Base-by-base conservation (phyloP, 2,113 vertebrate species). In the Pao palembangensis region DNA sequence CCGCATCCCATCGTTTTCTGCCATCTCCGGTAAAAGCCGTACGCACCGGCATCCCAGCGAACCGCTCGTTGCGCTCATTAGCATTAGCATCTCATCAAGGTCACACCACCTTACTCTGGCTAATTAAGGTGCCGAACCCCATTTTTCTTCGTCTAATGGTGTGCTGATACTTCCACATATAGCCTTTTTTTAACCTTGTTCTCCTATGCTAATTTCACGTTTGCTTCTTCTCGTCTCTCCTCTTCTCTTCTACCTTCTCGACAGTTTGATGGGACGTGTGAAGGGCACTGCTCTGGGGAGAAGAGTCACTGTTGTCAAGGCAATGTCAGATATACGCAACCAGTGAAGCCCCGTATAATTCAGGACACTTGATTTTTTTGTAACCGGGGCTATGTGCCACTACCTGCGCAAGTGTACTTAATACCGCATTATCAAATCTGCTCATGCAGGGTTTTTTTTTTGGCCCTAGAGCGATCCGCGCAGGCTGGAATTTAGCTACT, bases 291-390 rank as follows among this genome's bases (percentile, higher is more conserved):
- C 43, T 41, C 41, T 58, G 72, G 31, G 57, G 70, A 43, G 64
- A 58, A 28, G 58, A 77, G 61, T 79, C 70, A 73, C 71, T 76
- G 65, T 61, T 65, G 50, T 66, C 41, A 23, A 55, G 69, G 66
- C 69, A 63, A 70, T 55, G 55, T 54, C 49, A 69, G 70, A 85
- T 78, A 75, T 81, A 73, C 66, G 58, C 55, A 55, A 64, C 81
- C 78, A 65, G 76, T 78, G 79, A 82, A 75, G 67, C 69, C 63
- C 0, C 55, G 64, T 43, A 56, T 15, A 16, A 80, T 69, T 74
- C 69, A 75, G 71, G 67, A 79, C 47, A 66, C 59, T 81, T 83
- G 74, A 73, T 67, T 67, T 74, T 58, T 51, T 21, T 25, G 50
- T 47, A 62, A 70, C 10, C 11, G 34, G 34, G 8, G 34, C 8